phyloP scores from a whole-genome alignment of 1,140 invertebrate genomes.

The Melitaea cinxia region DNA sequence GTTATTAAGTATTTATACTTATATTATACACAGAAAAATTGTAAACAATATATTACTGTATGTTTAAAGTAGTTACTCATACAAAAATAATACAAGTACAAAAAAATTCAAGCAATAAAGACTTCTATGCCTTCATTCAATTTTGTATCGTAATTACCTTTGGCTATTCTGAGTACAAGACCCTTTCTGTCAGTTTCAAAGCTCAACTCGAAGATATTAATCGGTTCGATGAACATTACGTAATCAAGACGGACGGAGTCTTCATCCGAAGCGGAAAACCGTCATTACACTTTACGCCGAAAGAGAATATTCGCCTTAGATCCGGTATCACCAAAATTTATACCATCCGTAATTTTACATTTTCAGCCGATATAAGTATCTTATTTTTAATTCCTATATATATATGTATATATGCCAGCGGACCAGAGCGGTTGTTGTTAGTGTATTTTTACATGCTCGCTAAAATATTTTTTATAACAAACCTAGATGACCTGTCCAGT shows the following conservation, averaged over 20 bases:
- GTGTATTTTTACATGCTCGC: too few species aligned
- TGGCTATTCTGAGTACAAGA: not conserved
- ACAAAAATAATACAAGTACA: too few species aligned
- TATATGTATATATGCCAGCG: too few species aligned
- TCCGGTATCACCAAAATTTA: constrained; percentile 22
- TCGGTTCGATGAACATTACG: constrained; percentile 43
- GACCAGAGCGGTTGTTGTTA: too few species aligned
- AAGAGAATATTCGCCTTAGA: constrained; percentile 15
- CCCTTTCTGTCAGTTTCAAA: constrained; percentile 32
- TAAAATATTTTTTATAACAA: too few species aligned
- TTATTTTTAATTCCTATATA: not conserved
- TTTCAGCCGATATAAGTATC: constrained; percentile 15
- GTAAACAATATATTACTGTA: too few species aligned
- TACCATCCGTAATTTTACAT: constrained; percentile 16
- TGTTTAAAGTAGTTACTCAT: too few species aligned
- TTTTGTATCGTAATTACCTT: not conserved
- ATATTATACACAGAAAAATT: too few species aligned
- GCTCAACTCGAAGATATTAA: constrained; percentile 41
- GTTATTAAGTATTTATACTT: too few species aligned
- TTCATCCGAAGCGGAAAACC: constrained; percentile 44
- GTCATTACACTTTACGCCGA: constrained; percentile 38
- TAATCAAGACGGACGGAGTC: constrained; percentile 50
- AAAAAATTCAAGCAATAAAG: too few species aligned
- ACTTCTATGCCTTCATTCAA: not conserved
- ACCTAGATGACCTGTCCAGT: too few species aligned